These are phyloP conservation scores for Falco cherrug DNA, from an alignment of 2,797 vertebrate species.

Conservation along the genomic window DNA sequence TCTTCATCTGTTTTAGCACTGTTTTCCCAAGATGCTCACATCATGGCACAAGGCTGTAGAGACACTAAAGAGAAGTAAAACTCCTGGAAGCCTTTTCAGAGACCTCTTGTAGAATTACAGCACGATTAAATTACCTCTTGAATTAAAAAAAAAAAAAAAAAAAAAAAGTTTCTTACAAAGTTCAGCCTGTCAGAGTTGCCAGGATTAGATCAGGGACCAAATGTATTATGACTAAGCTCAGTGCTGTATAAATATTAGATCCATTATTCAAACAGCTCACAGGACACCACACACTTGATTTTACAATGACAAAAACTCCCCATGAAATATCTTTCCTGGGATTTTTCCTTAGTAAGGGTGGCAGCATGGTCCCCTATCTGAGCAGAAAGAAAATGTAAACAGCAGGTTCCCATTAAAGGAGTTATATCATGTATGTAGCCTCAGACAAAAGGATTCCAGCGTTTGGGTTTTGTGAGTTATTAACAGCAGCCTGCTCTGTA, in stretches of 20 bases:
- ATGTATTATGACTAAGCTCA: background rate
- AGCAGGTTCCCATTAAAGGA: background rate
- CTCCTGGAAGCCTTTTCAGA: background rate
- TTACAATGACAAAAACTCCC: background rate
- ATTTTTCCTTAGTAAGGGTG: background rate
- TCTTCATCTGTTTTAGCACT: background rate
- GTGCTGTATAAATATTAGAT: background rate
- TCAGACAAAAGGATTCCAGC: constrained; percentile 34
- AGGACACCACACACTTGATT: background rate
- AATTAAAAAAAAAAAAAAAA: background rate
- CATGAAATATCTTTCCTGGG: background rate
- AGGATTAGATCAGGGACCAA: background rate
- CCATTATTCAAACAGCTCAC: constrained; percentile 1
- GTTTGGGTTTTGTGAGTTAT: background rate
- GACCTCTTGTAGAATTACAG: background rate
- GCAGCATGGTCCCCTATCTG: background rate
- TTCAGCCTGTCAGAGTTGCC: background rate
- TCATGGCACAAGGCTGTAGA: background rate
- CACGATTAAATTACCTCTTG: background rate
- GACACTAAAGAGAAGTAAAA: background rate
- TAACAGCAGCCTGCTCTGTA: constrained; percentile 20
- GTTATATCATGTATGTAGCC: background rate
- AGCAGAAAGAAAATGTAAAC: background rate
- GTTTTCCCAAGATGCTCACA: background rate
- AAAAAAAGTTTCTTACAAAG: background rate